Percentiles rank a stretch among this genome's conserved stretches.
Conservation (phyloP, 2,888 invertebrate genomes). For the Calephelis perditalis region DNA sequence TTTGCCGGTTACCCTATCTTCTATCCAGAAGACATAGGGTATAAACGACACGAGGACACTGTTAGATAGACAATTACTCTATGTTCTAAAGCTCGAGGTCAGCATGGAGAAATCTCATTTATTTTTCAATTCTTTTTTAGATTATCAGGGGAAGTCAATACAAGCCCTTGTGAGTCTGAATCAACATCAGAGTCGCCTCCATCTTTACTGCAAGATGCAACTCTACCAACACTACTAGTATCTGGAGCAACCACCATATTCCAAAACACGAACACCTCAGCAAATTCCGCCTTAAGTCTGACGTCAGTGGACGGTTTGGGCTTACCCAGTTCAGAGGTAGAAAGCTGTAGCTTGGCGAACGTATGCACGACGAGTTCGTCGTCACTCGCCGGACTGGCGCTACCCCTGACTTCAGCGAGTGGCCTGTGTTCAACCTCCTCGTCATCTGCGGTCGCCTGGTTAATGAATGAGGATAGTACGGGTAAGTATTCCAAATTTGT, state of each 20-base stretch:
- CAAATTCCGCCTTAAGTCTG: slow-evolving; percentile 44
- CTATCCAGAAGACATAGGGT: too few relatives aligned
- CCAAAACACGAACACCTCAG: slow-evolving; percentile 56
- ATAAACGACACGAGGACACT: too few relatives aligned
- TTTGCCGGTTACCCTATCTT: too few relatives aligned
- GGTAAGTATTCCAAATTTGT: slow-evolving; percentile 40
- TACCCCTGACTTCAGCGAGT: slow-evolving; percentile 61
- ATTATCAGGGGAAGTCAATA: slow-evolving; percentile 67
- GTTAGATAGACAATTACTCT: too few relatives aligned
- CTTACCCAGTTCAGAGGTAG: slow-evolving; percentile 49
- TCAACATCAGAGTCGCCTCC: slow-evolving; percentile 80
- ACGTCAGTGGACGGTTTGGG: slow-evolving; percentile 53
- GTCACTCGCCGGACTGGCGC: slow-evolving; percentile 51
- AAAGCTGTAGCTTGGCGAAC: slow-evolving; percentile 59
- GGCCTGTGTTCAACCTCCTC: slow-evolving; percentile 66
- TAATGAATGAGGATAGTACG: slow-evolving; percentile 77
- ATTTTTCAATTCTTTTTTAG: slow-evolving; percentile 41
- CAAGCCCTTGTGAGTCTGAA: slow-evolving; percentile 80
- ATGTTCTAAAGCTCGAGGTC: too few relatives aligned
- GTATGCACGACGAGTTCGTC: slow-evolving; percentile 58
- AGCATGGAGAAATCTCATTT: too few relatives aligned
- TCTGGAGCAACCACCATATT: slow-evolving; percentile 63
- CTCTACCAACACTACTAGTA: slow-evolving; percentile 64
- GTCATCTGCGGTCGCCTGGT: slow-evolving; percentile 72
- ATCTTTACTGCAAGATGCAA: slow-evolving; percentile 62